These are phyloP conservation scores for Argya squamiceps DNA, from an alignment of 2,797 vertebrate species.

Conservation along the genomic window DNA sequence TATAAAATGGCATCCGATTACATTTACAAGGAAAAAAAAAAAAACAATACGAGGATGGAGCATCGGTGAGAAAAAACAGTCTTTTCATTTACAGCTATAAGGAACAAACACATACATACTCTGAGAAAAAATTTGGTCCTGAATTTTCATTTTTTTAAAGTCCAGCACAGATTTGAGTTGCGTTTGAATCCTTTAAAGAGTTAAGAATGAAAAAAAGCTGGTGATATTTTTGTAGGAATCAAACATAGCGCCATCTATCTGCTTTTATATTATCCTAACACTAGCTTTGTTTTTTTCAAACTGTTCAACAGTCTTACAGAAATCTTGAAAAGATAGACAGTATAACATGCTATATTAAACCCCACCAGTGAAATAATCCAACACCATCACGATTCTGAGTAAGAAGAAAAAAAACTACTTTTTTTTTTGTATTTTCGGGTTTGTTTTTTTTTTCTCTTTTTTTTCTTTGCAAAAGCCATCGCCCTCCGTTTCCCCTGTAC, in stretches of 20 bases:
- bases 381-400: slow-evolving; percentile 85
- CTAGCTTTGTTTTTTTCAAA: slow-evolving; percentile 84
- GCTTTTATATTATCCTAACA: slow-evolving; percentile 93
- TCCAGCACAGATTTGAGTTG: slow-evolving; percentile 99
- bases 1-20: slow-evolving; percentile 98
- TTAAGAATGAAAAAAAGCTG: slow-evolving; percentile 97
- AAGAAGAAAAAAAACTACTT: slow-evolving; percentile 81
- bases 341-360: slow-evolving; percentile 93
- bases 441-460: not conserved
- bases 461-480: slow-evolving; percentile 54
- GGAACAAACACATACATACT: slow-evolving; percentile 85
- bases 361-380: slow-evolving; percentile 94
- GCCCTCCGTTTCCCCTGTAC: slow-evolving; percentile 80
- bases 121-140: slow-evolving; percentile 96
- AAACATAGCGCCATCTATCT: slow-evolving; percentile 98
- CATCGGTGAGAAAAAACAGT: slow-evolving; percentile 85
- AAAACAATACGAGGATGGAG: slow-evolving; percentile 85
- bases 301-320: slow-evolving; percentile 95
- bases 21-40: slow-evolving; percentile 85
- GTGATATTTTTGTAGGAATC: slow-evolving; percentile 94
- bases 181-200: slow-evolving; percentile 97
- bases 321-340: slow-evolving; percentile 94
- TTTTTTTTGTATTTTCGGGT: slow-evolving; percentile 6
- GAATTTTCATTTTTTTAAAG: slow-evolving; percentile 88
- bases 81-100: slow-evolving; percentile 87